Conservation (phyloP, 2,888 invertebrate genomes). For the Acrobasis consociella region DNA sequence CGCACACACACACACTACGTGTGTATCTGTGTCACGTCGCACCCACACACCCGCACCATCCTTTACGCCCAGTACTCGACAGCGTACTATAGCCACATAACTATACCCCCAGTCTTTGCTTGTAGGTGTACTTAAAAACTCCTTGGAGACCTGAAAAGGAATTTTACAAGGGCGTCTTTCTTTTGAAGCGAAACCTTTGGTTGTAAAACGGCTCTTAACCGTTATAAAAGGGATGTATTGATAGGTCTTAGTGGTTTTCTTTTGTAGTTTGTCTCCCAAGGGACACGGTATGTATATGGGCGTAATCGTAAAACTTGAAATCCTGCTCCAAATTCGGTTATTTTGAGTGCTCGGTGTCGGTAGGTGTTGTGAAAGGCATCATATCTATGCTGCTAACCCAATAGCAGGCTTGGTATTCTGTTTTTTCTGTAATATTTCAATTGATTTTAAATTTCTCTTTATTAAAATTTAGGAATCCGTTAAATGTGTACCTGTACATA, state of each 20-base stretch:
- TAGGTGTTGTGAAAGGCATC: not conserved
- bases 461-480: too few species aligned
- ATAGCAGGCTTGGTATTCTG: too few species aligned
- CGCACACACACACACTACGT: slow-evolving; percentile 48
- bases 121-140: slow-evolving; percentile 48
- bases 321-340: slow-evolving; percentile 31
- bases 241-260: slow-evolving; percentile 52
- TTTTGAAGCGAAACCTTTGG: slow-evolving; percentile 67
- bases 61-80: slow-evolving; percentile 59
- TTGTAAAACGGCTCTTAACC: slow-evolving; percentile 66
- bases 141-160: slow-evolving; percentile 75
- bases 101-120: slow-evolving; percentile 48
- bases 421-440: too few species aligned
- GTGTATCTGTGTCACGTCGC: slow-evolving; percentile 53
- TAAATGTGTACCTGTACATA: too few species aligned
- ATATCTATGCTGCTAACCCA: not conserved
- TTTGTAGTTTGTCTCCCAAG: slow-evolving; percentile 60
- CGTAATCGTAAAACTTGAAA: slow-evolving; percentile 56
- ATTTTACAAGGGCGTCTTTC: slow-evolving; percentile 74
- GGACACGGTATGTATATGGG: slow-evolving; percentile 34
- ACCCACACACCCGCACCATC: slow-evolving; percentile 51
- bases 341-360: slow-evolving; percentile 27
- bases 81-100: slow-evolving; percentile 44
- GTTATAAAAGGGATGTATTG: slow-evolving; percentile 58
- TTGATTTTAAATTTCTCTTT: too few species aligned